These are phyloP conservation scores for Limnephilus marmoratus DNA, from an alignment of 2,888 invertebrate species.

Conservation along the genomic window DNA sequence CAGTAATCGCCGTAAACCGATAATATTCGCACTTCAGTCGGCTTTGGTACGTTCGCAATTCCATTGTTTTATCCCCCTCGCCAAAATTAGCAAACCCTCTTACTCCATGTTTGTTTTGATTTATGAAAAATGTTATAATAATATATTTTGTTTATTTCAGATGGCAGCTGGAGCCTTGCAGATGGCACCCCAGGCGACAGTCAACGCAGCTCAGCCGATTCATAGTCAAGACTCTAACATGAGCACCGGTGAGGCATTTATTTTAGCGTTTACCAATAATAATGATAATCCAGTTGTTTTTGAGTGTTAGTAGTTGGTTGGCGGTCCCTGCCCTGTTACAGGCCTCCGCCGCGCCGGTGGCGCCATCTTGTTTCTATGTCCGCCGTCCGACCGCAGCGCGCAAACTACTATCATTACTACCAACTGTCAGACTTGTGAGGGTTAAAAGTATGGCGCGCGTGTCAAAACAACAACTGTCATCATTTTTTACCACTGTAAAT, in stretches of 20 bases:
- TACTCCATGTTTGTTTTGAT: background rate
- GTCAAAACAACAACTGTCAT: conserved; percentile 41
- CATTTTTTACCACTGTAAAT: conserved; percentile 13
- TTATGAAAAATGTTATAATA: background rate
- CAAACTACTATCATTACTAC: background rate
- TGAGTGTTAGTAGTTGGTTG: too few species aligned
- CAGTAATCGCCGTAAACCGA: background rate
- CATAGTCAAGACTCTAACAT: conserved; percentile 98
- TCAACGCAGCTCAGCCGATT: conserved; percentile 88
- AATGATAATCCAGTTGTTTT: background rate
- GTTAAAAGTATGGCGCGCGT: conserved; percentile 18
- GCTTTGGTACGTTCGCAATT: conserved; percentile 19
- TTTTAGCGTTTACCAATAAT: background rate
- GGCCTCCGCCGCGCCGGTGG: conserved; percentile 30
- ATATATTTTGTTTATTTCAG: conserved; percentile 71
- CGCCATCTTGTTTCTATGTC: conserved; percentile 56
- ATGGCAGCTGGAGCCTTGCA: conserved; percentile 98
- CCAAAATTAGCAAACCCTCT: background rate
- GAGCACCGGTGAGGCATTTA: conserved; percentile 88
- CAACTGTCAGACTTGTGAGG: conserved; percentile 4
- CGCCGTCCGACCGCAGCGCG: conserved; percentile 13
- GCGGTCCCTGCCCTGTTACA: background rate
- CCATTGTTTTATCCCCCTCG: background rate
- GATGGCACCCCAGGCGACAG: conserved; percentile 96
- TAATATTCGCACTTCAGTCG: background rate